phyloP scores from a whole-genome alignment of 2,888 invertebrate genomes.

The Idaea biselata region DNA sequence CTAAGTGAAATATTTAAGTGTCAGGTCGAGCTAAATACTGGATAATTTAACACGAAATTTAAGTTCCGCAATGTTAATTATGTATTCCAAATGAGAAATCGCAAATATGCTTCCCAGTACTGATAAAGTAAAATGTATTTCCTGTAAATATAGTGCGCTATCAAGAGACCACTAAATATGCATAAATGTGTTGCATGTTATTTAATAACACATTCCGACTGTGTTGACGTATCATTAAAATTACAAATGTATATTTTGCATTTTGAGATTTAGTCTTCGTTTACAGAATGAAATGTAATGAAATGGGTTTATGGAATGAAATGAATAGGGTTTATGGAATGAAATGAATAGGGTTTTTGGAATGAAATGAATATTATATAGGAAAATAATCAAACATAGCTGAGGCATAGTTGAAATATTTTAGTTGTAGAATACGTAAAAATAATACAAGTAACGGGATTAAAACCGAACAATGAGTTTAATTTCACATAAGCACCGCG shows the following conservation, averaged over 20 bases:
- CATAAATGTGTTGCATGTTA: slow-evolving; percentile 16
- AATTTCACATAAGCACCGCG: too few species aligned
- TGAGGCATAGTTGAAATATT: too few species aligned
- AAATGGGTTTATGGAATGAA: neutral
- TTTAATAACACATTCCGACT: slow-evolving; percentile 14
- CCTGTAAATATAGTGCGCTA: slow-evolving; percentile 14
- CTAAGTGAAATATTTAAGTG: too few species aligned
- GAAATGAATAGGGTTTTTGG: too few species aligned
- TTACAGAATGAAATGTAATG: neutral
- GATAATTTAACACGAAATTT: neutral
- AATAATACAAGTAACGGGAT: too few species aligned
- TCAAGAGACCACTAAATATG: slow-evolving; percentile 17
- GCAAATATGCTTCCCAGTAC: slow-evolving; percentile 13
- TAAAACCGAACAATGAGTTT: too few species aligned
- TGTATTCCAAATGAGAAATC: neutral
- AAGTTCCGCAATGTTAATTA: neutral
- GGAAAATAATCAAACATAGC: too few species aligned
- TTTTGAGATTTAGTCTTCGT: neutral
- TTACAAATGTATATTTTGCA: slow-evolving; percentile 16
- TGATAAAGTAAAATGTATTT: slow-evolving; percentile 9
- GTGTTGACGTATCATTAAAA: slow-evolving; percentile 19
- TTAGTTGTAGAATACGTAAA: too few species aligned
- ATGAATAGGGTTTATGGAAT: too few species aligned
- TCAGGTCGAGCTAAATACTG: too few species aligned
- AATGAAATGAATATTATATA: too few species aligned